Evolutionary conservation across 1,140 invertebrate species (phyloP), one percentile per base, ranked within the genome.

Genomic region (Armadillidium nasatum): DNA sequence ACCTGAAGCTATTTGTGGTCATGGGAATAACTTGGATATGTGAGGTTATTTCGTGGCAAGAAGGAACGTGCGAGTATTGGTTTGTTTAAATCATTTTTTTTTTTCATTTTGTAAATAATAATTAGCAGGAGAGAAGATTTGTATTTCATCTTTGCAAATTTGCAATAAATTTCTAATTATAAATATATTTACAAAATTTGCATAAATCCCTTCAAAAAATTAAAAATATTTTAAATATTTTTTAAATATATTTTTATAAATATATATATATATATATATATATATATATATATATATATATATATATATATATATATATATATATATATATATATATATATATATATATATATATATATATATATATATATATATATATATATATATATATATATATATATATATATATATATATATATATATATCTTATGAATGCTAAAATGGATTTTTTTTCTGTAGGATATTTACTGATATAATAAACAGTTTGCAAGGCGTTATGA

Each of bases 401-500:
- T 66, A 19, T n/a, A 19, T n/a, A 19, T 19, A 66, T n/a, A 19
- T 66, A 19, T 66, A 66, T 66, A n/a, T 46, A 33, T 45, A 43
- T 13, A 22, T 15, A 22, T 33, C 0, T 71, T 15, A n/a, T 15
- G 0, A 71, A 71, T 15, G 4, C 1, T 15, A 45, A 21, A 72
- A 72, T 45, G 2, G 7, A 7, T 73, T 74, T 72, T 10, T 23
- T 54, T 4, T 50, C 10, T 82, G 89, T 11, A 91, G 89, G 88
- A 87, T 89, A 44, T 82, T 86, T 0, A 92, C 91, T 10, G 87
- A 88, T 69, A 83, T 94, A 78, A 88, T 94, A 82, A 94, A 94
- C 84, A 89, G 91, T 73, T 86, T 94, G 46, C 93, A 94, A 84
- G 93, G 93, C 54, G 89, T 94, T 22, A 89, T 94, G 82, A 94